phyloP scores from a whole-genome alignment of 2,888 invertebrate genomes.

The Eupithecia tripunctaria region DNA sequence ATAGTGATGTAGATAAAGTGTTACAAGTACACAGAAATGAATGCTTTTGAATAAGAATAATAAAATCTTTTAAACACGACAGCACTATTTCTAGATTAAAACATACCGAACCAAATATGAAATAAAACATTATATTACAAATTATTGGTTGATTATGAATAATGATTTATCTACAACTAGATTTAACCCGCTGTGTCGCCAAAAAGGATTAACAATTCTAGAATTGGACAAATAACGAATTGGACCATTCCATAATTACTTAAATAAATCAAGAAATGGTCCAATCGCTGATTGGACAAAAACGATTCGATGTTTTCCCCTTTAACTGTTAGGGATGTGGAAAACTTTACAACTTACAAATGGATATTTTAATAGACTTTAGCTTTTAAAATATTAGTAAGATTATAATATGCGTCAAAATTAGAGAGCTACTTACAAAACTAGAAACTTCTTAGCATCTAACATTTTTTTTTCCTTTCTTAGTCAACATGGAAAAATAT shows the following conservation, averaged over 20 bases:
- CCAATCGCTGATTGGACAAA: neutral
- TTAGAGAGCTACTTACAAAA: slow-evolving; percentile 74
- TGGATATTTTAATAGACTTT: neutral
- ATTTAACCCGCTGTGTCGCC: neutral
- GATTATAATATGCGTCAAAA: slow-evolving; percentile 38
- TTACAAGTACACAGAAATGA: neutral
- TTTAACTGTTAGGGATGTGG: neutral
- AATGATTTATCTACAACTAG: slow-evolving; percentile 13
- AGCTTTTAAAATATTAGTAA: neutral
- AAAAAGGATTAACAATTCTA: neutral
- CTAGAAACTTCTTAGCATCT: slow-evolving; percentile 51
- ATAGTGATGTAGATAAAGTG: slow-evolving; percentile 38
- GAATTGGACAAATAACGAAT: neutral
- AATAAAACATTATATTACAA: slow-evolving; percentile 13
- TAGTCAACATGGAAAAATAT: slow-evolving; percentile 59
- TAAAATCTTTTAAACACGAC: slow-evolving; percentile 16
- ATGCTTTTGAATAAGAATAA: slow-evolving; percentile 4
- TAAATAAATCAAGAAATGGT: neutral
- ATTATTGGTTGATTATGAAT: slow-evolving; percentile 24
- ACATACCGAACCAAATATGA: slow-evolving; percentile 29
- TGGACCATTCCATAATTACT: neutral
- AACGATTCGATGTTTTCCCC: neutral
- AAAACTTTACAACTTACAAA: neutral
- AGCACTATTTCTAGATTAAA: slow-evolving; percentile 42
- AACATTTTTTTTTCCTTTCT: slow-evolving; percentile 44